A percentile compares a stretch with the other conserved stretches of the same genome.
Conservation (phyloP, 2,113 vertebrate species). For the Pandion haliaetus region DNA sequence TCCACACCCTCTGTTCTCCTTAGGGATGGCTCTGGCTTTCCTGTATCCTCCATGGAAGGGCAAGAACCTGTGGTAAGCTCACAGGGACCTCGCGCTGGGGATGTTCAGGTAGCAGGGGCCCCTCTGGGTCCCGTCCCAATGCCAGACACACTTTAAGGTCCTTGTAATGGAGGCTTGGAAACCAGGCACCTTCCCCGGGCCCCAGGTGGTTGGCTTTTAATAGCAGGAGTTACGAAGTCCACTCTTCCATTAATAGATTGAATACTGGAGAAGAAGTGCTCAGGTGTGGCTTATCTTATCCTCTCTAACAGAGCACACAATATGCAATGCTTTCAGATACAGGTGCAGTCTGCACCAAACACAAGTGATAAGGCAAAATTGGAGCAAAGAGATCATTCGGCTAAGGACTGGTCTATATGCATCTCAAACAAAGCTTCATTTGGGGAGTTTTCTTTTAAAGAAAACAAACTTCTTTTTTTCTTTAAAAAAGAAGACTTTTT, state of each 20-base stretch:
- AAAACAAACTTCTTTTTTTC: background rate
- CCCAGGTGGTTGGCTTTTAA: background rate
- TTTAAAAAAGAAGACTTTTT: background rate
- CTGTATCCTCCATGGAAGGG: background rate
- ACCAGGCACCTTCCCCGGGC: background rate
- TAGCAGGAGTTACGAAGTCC: background rate
- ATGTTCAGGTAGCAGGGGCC: background rate
- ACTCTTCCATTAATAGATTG: background rate
- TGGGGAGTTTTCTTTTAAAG: background rate
- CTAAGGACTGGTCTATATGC: background rate
- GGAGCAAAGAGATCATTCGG: background rate
- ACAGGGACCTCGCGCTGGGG: rapidly evolving
- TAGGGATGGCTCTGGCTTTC: background rate
- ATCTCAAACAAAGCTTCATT: background rate
- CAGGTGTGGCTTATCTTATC: background rate
- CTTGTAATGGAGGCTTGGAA: background rate
- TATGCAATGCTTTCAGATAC: background rate
- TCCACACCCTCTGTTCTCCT: background rate
- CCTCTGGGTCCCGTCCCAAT: background rate
- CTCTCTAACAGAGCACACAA: background rate
- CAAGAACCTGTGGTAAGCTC: background rate
- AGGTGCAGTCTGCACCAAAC: rapidly evolving
- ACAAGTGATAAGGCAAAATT: background rate
- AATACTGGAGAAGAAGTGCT: background rate
- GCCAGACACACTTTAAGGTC: background rate